Conservation (phyloP, 1,140 invertebrate species). For the Trachymyrmex cornetzi region DNA sequence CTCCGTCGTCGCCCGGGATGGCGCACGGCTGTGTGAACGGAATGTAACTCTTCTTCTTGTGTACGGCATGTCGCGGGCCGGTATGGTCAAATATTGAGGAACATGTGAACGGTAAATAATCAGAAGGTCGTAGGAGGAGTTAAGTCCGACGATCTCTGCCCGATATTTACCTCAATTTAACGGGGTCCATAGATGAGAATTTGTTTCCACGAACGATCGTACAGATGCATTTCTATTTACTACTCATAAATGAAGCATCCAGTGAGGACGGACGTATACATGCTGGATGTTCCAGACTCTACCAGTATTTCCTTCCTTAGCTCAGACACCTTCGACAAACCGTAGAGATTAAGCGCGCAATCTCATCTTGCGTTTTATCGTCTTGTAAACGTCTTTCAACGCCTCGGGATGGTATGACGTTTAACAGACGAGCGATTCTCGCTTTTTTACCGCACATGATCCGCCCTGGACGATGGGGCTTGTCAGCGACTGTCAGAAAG, state of each 20-base stretch:
- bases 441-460: slow-evolving; percentile 45
- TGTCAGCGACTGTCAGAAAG: slow-evolving; percentile 51
- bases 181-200: slow-evolving; percentile 20
- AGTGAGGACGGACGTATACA: not conserved
- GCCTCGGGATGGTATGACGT: slow-evolving; percentile 29
- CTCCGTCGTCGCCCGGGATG: slow-evolving; percentile 24
- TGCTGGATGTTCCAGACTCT: too few species aligned
- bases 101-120: slow-evolving; percentile 75
- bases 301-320: not conserved
- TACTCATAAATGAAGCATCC: slow-evolving; percentile 37
- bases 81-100: slow-evolving; percentile 65
- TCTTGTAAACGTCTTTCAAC: not conserved
- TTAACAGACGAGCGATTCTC: slow-evolving; percentile 43
- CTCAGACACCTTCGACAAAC: not conserved
- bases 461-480: slow-evolving; percentile 38
- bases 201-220: slow-evolving; percentile 51
- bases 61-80: slow-evolving; percentile 5
- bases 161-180: slow-evolving; percentile 56
- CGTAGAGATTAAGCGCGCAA: slow-evolving; percentile 14
- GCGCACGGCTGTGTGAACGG: slow-evolving; percentile 17
- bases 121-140: slow-evolving; percentile 25
- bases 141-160: slow-evolving; percentile 10
- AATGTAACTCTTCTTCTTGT: slow-evolving; percentile 54
- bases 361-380: slow-evolving; percentile 7
- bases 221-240: slow-evolving; percentile 53